Base-by-base conservation (phyloP, 2,113 vertebrate genomes). In the Heterotilapia buettikoferi region DNA sequence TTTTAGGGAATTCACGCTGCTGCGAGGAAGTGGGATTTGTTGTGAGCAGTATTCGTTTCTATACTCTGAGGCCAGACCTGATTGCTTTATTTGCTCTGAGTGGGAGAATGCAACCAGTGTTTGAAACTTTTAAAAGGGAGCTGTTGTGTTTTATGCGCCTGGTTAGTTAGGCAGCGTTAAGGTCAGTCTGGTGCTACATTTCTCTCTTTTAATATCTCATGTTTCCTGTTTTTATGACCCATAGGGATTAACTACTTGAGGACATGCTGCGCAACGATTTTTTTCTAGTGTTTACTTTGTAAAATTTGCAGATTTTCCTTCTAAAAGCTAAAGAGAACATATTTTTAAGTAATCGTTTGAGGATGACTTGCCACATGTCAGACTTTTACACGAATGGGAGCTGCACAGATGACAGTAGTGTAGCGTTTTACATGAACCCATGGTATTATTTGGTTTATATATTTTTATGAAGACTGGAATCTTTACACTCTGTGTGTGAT, bases 401-500 rank as follows among this genome's bases (percentile, higher is more conserved):
- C 78, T 76, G 61, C 26, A 57, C 80, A 9, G 40, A 7, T 86
- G 47, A 45, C 56, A 7, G 68, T 80, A 84, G 61, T 63, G 80
- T 86, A 78, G 86, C 73, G 43, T 13, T 29, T 21, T 81, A 83
- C 83, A 71, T 63, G 43, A 36, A 82, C 47, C 31, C 45, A 47
- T 54, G 83, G 16, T 89, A 88, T 81, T 86, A 73, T 86, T 91
- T 82, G 56, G 16, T 80, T 7, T 81, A 33, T 86, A 54, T 92
- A 66, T 92, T 93, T 89, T 87, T 80, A 89, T 85, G 84, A 90
- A 91, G 92, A 95, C 94, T 95, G 94, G 91, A 94, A 95, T 82
- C 84, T 89, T 83, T 90, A 52, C 18, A 14, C 29, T 76, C 2
- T 79, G 26, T 73, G 45, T 84, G 83, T 80, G 68, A 73, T 9